A percentile compares a stretch with the other conserved stretches of the same genome.
Conservation (phyloP, 2,113 vertebrate species). For the Oxyruncus cristatus region DNA sequence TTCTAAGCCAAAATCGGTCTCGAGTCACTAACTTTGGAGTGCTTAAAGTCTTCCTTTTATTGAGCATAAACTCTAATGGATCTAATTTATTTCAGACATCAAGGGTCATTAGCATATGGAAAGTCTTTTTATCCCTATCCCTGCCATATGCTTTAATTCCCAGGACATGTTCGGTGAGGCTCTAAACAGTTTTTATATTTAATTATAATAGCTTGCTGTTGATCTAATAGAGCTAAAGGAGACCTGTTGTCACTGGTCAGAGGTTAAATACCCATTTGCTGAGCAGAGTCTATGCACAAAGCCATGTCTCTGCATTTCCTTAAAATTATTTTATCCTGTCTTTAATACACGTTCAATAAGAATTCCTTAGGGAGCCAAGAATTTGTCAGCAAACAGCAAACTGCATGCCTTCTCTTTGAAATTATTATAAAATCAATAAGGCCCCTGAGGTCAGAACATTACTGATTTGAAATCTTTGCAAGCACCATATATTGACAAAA, state of each 20-base stretch:
- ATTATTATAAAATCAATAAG: conserved; percentile 71
- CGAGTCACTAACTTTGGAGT: conserved; percentile 85
- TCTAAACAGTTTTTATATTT: conserved; percentile 76
- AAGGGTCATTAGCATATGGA: conserved; percentile 82
- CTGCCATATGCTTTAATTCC: conserved; percentile 81
- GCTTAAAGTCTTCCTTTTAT: conserved; percentile 85
- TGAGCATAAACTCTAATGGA: conserved; percentile 85
- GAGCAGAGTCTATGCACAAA: conserved; percentile 6
- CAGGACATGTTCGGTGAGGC: conserved; percentile 66
- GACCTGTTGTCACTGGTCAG: conserved; percentile 67
- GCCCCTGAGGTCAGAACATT: conserved; percentile 18
- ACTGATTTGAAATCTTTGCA: conserved; percentile 62
- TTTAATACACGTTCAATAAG: conserved; percentile 43
- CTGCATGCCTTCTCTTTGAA: conserved; percentile 61
- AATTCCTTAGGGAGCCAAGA: conserved; percentile 42
- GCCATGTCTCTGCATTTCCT: conserved; percentile 17
- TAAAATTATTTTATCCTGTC: conserved; percentile 44
- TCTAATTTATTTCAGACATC: conserved; percentile 82
- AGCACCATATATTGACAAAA: conserved; percentile 27
- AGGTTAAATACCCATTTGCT: conserved; percentile 72
- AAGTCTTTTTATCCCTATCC: conserved; percentile 74
- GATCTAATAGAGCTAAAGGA: conserved; percentile 67
- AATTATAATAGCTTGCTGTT: conserved; percentile 75
- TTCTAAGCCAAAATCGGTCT: conserved; percentile 84
- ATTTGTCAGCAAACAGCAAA: conserved; percentile 62